phyloP scores from a whole-genome alignment of 1,140 invertebrate genomes.

The Heliothis virescens region DNA sequence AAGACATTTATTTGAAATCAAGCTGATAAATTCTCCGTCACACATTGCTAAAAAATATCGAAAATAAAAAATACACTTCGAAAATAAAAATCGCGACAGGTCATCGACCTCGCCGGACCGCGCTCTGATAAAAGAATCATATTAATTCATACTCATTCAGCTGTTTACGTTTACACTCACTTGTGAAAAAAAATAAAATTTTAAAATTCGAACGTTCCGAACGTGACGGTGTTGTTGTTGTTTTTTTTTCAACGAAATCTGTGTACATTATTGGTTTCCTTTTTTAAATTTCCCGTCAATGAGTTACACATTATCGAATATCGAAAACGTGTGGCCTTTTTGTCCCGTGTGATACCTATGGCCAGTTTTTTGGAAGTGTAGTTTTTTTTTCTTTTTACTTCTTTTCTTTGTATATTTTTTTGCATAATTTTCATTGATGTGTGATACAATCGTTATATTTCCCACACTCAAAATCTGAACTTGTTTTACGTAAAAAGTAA shows the following conservation, averaged over 20 bases:
- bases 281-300: slow-evolving; percentile 42
- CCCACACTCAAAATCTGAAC: not conserved
- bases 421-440: not conserved
- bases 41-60: too few species aligned
- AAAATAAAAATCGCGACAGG: slow-evolving; percentile 38
- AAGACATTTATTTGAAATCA: too few species aligned
- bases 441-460: not conserved
- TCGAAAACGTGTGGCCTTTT: slow-evolving; percentile 11
- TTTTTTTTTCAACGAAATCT: slow-evolving; percentile 29
- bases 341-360: not conserved
- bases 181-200: not conserved
- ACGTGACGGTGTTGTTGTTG: slow-evolving; percentile 13
- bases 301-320: slow-evolving; percentile 9
- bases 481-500: too few species aligned
- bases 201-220: slow-evolving; percentile 4
- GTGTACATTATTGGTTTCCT: slow-evolving; percentile 14
- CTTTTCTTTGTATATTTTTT: not conserved
- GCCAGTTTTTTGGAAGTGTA: not conserved
- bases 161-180: slow-evolving; percentile 52
- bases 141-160: slow-evolving; percentile 64
- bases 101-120: slow-evolving; percentile 70
- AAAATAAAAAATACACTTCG: too few species aligned
- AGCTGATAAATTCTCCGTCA: too few species aligned
- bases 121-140: slow-evolving; percentile 73
- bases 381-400: not conserved